These are phyloP conservation scores for Corbicula japonica DNA, from an alignment of 2,888 invertebrate genomes.

Conservation along the genomic window DNA sequence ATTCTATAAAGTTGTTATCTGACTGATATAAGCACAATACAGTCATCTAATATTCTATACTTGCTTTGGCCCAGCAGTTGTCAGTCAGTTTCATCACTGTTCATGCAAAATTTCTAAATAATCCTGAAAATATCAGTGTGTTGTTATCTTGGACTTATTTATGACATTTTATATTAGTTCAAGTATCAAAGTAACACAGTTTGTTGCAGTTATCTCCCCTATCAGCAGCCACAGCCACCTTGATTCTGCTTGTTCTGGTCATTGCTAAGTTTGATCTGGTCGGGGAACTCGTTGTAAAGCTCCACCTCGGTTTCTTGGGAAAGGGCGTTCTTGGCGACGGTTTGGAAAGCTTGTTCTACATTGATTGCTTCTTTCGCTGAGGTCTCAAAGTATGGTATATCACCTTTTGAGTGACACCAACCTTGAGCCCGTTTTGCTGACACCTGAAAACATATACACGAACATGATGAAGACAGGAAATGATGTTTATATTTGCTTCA, in stretches of 20 bases:
- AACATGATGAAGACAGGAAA: too few relatives aligned
- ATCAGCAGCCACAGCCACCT: slow-evolving; percentile 82
- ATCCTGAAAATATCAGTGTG: too few relatives aligned
- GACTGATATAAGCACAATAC: too few relatives aligned
- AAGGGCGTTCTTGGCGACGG: slow-evolving; percentile 98
- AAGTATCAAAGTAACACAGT: too few relatives aligned
- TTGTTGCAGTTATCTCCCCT: background rate
- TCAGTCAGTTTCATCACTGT: too few relatives aligned
- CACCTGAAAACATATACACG: slow-evolving; percentile 80
- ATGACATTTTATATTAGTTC: too few relatives aligned
- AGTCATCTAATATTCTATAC: too few relatives aligned
- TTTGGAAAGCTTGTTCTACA: slow-evolving; percentile 99
- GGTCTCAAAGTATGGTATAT: slow-evolving; percentile 99
- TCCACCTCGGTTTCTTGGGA: slow-evolving; percentile 94
- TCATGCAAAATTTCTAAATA: too few relatives aligned
- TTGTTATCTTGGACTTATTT: too few relatives aligned
- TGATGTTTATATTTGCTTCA: too few relatives aligned
- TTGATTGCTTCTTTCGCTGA: slow-evolving; percentile 99
- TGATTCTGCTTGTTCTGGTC: slow-evolving; percentile 78
- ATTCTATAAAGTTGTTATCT: too few relatives aligned
- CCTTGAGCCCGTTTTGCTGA: slow-evolving; percentile 91
- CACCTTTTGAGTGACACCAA: slow-evolving; percentile 99
- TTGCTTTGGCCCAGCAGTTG: too few relatives aligned
- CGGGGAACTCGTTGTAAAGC: slow-evolving; percentile 98
- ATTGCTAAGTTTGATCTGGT: slow-evolving; percentile 91